Percentiles rank a stretch among this genome's conserved stretches.
Conservation (phyloP, 1,140 invertebrate genomes). For the Platyura marginata region DNA sequence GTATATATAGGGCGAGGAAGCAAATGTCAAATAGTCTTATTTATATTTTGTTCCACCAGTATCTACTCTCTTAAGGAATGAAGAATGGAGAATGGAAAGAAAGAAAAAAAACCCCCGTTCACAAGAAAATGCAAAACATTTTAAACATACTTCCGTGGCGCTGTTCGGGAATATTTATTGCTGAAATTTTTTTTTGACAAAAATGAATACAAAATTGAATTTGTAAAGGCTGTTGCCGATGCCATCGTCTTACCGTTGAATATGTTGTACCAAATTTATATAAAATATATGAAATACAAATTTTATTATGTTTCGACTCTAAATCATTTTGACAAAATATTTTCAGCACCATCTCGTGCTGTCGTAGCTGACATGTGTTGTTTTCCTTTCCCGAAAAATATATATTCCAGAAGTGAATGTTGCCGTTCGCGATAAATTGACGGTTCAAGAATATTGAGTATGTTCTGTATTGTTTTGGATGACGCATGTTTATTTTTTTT, state of each 20-base stretch:
- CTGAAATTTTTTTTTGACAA: background rate
- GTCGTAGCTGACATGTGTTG: too few relatives aligned
- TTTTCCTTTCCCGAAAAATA: too few relatives aligned
- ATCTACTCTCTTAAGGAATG: too few relatives aligned
- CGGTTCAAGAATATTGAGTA: too few relatives aligned
- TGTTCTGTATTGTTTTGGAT: too few relatives aligned
- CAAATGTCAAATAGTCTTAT: too few relatives aligned
- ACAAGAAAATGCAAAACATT: background rate
- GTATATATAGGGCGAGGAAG: too few relatives aligned
- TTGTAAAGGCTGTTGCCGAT: background rate
- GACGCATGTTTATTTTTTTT: too few relatives aligned
- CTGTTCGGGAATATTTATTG: background rate
- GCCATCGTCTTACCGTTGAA: background rate
- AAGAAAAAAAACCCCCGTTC: background rate
- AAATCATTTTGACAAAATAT: background rate
- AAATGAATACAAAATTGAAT: background rate
- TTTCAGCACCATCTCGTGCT: background rate
- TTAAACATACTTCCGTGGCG: background rate
- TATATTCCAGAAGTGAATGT: too few relatives aligned
- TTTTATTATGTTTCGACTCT: background rate
- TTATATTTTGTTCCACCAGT: too few relatives aligned
- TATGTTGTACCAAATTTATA: background rate
- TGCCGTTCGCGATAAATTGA: too few relatives aligned
- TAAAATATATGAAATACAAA: background rate
- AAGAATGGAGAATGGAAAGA: background rate